Evolutionary conservation across 2,797 vertebrate species (phyloP).

Genomic region (Melanitta fusca): DNA sequence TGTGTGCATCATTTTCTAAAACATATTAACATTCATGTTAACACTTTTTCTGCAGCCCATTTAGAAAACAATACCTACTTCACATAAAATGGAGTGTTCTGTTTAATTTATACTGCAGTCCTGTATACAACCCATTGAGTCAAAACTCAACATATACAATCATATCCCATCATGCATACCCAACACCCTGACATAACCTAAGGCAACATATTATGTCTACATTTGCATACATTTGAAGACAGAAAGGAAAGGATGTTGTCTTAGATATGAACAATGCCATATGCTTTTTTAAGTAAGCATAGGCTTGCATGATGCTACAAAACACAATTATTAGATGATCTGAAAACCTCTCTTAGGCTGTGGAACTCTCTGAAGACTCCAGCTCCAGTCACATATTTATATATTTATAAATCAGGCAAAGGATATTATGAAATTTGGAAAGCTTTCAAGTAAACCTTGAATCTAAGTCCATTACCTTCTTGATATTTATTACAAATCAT

Average conservation of each 20-base stretch:
- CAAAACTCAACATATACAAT: not conserved
- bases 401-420: not conserved
- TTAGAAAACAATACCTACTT: not conserved
- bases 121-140: not conserved
- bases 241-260: not conserved
- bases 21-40: not conserved
- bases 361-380: not conserved
- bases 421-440: not conserved
- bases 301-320: not conserved
- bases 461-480: not conserved
- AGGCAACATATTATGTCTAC: not conserved
- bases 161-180: not conserved
- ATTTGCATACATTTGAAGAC: not conserved
- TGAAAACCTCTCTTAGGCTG: not conserved
- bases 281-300: not conserved
- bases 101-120: not conserved
- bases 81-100: not conserved
- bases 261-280: not conserved
- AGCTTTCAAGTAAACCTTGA: not conserved
- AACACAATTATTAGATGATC: not conserved
- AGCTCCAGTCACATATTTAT: not conserved
- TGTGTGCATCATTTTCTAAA: not conserved
- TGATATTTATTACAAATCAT: not conserved
- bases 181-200: not conserved
- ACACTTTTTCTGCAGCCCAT: not conserved